phyloP scores from a whole-genome alignment of 1,140 invertebrate species.

The Megalonaias nervosa region DNA sequence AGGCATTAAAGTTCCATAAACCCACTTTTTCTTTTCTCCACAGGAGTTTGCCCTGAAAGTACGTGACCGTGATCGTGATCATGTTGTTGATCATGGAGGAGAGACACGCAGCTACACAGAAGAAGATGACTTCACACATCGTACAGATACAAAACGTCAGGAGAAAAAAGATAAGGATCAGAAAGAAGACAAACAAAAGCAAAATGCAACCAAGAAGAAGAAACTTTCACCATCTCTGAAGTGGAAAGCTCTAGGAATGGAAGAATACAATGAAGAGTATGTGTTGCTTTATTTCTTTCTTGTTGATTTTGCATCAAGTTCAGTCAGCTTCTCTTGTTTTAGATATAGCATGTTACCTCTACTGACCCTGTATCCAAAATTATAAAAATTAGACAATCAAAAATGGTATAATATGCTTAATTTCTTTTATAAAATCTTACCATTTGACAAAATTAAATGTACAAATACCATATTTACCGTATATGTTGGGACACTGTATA shows the following conservation, averaged over 20 bases:
- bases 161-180: constrained; percentile 45
- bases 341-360: too few relatives aligned
- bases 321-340: too few relatives aligned
- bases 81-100: constrained; percentile 30
- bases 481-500: too few relatives aligned
- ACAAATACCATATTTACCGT: too few relatives aligned
- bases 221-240: constrained; percentile 67
- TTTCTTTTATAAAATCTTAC: too few relatives aligned
- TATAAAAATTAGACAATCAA: too few relatives aligned
- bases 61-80: constrained; percentile 42
- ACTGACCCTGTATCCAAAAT: too few relatives aligned
- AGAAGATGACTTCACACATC: constrained; percentile 35
- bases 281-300: neutral
- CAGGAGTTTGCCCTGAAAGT: constrained; percentile 56
- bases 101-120: constrained; percentile 35
- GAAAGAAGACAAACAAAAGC: constrained; percentile 55
- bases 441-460: too few relatives aligned
- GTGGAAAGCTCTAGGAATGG: constrained; percentile 65
- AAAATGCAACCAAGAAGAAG: constrained; percentile 55
- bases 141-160: constrained; percentile 39
- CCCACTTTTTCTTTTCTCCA: neutral
- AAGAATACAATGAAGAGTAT: constrained; percentile 59
- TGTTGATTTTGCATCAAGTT: neutral
- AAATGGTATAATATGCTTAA: too few relatives aligned
- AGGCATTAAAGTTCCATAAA: neutral